Evolutionary conservation across 2,888 invertebrate genomes (phyloP), one percentile per base, ranked within the genome.

Genomic region (Platycnemis pennipes): DNA sequence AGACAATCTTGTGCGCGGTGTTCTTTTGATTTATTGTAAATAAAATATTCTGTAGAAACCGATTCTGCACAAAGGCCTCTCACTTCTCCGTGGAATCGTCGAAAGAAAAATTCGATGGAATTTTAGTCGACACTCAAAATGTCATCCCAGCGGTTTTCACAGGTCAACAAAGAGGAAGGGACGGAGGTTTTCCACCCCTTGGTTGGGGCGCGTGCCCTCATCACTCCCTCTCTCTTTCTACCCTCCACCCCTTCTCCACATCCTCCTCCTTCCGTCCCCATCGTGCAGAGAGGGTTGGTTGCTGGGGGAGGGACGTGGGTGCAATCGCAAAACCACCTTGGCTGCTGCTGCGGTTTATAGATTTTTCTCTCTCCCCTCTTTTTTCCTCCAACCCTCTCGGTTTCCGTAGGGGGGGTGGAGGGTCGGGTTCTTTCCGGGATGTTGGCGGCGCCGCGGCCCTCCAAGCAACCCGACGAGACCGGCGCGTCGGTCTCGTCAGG

Each of bases 311-410:
- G 46, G 2, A 26, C 26, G 46, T 44, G 46, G 45, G 87, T 46
- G 87, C 26, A 87, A 46, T 46, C 87, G n/a, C 7, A 87, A 46
- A 77, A 77, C 77, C 77, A 77, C 77, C 37, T 77, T 31, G 26
- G 63, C 16, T 7, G 77, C n/a, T 37, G 44, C 46, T 87, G 87
- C 87, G 87, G 87, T 87, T 87, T n/a, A 87, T 87, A 46, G 87
- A 87, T 87, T 87, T 87, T 87, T 87, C 26, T n/a, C 87, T 4
- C 0, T 1, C 87, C 45, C 45, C 44, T 19, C 45, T n/a, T n/a
- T n/a, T n/a, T n/a, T n/a, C n/a, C n/a, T n/a, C n/a, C 7, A 31
- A 31, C 77, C 37, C 77, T 8, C 13, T 37, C 31, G 31, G 77
- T 77, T 77, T 77, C 77, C 37, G 77, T n/a, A n/a, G 31, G 77